Conservation (phyloP, 2,113 vertebrate genomes). For the Lampris incognitus region DNA sequence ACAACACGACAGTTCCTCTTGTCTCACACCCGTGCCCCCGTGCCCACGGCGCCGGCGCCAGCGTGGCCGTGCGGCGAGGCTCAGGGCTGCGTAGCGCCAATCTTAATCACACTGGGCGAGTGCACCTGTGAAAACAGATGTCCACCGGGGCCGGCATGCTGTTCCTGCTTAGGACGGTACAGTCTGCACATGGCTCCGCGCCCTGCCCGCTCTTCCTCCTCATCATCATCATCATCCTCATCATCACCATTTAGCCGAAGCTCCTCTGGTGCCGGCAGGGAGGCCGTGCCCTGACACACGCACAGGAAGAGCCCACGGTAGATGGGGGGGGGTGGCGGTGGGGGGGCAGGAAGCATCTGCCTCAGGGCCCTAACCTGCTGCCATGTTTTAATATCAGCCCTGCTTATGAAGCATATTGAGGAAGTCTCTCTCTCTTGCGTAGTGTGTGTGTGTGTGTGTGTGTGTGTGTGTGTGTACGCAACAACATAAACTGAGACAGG, state of each 20-base stretch:
- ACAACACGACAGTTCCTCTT: constrained; percentile 57
- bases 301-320: constrained; percentile 63
- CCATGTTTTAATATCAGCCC: constrained; percentile 62
- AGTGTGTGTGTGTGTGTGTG: not conserved
- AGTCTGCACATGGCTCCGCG: constrained; percentile 47
- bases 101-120: constrained; percentile 81
- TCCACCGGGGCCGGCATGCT: constrained; percentile 73
- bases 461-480: not conserved
- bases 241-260: not conserved
- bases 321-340: constrained; percentile 10
- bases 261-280: constrained; percentile 50
- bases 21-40: constrained; percentile 55
- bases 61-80: constrained; percentile 38
- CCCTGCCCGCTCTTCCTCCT: constrained; percentile 23
- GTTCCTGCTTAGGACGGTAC: constrained; percentile 72
- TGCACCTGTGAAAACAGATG: constrained; percentile 87
- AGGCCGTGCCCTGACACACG: constrained; percentile 39
- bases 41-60: constrained; percentile 54
- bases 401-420: constrained; percentile 51
- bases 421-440: not conserved
- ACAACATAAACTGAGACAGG: too few species aligned
- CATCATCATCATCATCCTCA: not conserved
- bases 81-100: constrained; percentile 52
- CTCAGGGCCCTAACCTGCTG: constrained; percentile 46
- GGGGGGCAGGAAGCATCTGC: constrained; percentile 63